Base-by-base conservation (phyloP, 2,888 invertebrate genomes). In the Melipona beecheii region DNA sequence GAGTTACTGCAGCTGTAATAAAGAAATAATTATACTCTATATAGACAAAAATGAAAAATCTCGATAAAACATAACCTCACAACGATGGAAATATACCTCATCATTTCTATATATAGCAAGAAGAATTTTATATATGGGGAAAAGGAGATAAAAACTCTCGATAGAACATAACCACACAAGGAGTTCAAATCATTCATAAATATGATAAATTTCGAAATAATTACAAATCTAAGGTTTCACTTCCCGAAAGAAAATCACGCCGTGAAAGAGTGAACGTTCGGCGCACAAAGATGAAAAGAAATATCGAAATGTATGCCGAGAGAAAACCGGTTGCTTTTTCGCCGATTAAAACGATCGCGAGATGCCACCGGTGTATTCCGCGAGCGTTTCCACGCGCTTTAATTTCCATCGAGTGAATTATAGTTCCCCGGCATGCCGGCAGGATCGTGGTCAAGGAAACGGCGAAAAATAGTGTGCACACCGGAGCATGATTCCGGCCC, bases 401-500 rank as follows among this genome's bases (percentile, higher is more conserved):
- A 78, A 84, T 78, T 78, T 76, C 62, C 75, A 31, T 36, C 60
- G 60, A 43, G 43, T 70, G 81, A 78, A 78, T 81, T 78, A 81
- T 70, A 78, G 77, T 68, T 76, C 65, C 24, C 36, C 31, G 50
- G 60, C 17, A 62, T 36, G 54, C n/a, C 56, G 74, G 68, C 73
- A 71, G 66, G 68, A 85, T 72, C 73, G 80, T 83, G 83, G 71
- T 75, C 75, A 82, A 87, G 87, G 81, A 83, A 86, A 82, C 86
- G 78, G 86, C 86, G 87, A 90, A 91, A 91, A 91, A 90, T 85
- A 84, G 87, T 87, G 90, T 90, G 92, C 91, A 92, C 90, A 86
- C 92, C 92, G 90, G 82, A 92, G 91, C 92, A 87, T 92, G 92
- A 92, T 91, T 92, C 92, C 92, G 91, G 91, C 64, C 56, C 62